Conservation (phyloP, 37 sponge, comb jelly and placozoan species). For the Amphimedon queenslandica region DNA sequence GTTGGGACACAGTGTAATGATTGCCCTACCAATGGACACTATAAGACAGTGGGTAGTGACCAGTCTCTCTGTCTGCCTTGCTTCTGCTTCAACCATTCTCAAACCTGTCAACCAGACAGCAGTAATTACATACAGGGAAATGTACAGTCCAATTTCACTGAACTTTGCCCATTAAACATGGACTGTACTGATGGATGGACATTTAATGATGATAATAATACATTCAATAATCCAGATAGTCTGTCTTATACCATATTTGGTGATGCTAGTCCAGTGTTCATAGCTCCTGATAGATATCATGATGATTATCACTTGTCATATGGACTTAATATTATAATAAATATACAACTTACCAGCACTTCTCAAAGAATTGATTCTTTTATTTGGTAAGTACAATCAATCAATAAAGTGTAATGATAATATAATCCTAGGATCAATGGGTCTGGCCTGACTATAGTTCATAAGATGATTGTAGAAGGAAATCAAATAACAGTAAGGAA, state of each 20-base stretch:
- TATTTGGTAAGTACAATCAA: no score
- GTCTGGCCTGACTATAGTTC: slow-evolving; percentile 1
- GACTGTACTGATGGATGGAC: slow-evolving; percentile 50
- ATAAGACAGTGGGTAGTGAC: slow-evolving; percentile 16
- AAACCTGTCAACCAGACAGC: slow-evolving; percentile 7
- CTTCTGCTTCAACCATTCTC: background rate
- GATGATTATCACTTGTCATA: background rate
- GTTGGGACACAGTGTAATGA: slow-evolving; percentile 52
- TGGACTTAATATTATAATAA: background rate
- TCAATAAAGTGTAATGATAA: no score
- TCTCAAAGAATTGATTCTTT: no score
- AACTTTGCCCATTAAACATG: slow-evolving; percentile 5
- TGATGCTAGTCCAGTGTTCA: background rate
- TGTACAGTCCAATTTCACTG: slow-evolving; percentile 19
- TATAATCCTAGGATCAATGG: slow-evolving; percentile 31
- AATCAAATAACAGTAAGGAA: no score
- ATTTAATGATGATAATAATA: background rate
- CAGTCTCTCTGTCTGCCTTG: slow-evolving; percentile 39
- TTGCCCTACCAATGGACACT: slow-evolving; percentile 53
- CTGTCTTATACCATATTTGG: background rate
- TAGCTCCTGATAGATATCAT: background rate
- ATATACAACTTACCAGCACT: no score
- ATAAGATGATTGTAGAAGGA: background rate
- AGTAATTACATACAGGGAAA: slow-evolving; percentile 4
- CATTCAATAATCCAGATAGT: background rate